Evolutionary conservation across 1,140 invertebrate species (phyloP), one percentile per base, ranked within the genome.

Genomic region (Vanessa atalanta): DNA sequence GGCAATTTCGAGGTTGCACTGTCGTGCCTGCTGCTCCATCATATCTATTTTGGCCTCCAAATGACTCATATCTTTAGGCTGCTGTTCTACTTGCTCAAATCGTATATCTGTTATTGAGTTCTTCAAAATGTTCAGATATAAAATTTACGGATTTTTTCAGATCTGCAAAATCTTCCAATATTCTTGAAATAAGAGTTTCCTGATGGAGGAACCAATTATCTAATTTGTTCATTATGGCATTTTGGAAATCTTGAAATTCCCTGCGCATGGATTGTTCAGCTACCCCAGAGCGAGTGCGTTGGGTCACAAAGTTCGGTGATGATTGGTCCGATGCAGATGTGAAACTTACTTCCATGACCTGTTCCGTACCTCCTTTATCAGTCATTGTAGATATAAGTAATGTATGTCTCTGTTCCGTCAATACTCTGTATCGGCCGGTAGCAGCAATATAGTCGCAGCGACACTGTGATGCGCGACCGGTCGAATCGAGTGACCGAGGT

Each of bases 11-110:
- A 75, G 11, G 57, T 79, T 79, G 47, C 70, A 72, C 9, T 70
- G 48, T 9, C 75, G 63, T 11, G 75, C 72, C 16, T 76, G 75
- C 48, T 79, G 78, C 16, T 79, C 78, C 53, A 79, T 57, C 2
- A 14, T 7, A 15, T 72, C 70, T 15, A 78, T 50, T 68, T 73
- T 71, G 2, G 68, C 47, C 26, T 63, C 55, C 15, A 70, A 31
- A 31, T 4, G 11, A 31, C 5, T 20, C n/a, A 23, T 23, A 8
- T 55, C 16, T 55, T 20, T 63, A 50, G 48, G 13, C 6, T 55
- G 65, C 48, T 31, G 20, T 15, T 67, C 50, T 0, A 67, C 5
- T 31, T 26, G 47, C 20, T 16, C 8, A 9, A 26, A 4, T 8
- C 51, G 47, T 23, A 11, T 47, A 13, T 15, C 47, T 47, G 14